These are phyloP conservation scores for Baryphthengus martii DNA, from an alignment of 2,113 vertebrate species.

Conservation along the genomic window DNA sequence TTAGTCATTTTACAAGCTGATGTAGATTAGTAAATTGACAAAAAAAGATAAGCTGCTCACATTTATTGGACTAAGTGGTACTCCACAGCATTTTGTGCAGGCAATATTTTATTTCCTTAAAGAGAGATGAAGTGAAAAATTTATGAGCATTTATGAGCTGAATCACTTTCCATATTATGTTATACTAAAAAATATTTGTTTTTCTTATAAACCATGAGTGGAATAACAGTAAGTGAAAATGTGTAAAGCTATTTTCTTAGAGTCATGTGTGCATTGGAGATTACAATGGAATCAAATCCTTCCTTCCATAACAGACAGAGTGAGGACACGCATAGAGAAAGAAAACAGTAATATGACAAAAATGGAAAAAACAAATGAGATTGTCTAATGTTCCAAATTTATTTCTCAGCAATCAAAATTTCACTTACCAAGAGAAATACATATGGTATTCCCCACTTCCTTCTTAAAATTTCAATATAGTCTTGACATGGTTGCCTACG, in stretches of 20 bases:
- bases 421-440: background rate
- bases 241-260: background rate
- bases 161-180: background rate
- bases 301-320: accelerated
- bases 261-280: background rate
- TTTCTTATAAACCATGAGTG: background rate
- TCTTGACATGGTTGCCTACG: background rate
- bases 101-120: background rate
- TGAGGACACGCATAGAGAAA: background rate
- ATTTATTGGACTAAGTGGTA: background rate
- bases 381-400: background rate
- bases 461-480: background rate
- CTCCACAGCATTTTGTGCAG: background rate
- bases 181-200: background rate
- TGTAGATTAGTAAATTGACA: background rate
- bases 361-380: background rate
- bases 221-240: background rate
- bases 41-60: background rate
- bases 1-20: background rate
- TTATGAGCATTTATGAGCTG: background rate
- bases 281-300: background rate
- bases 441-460: accelerated
- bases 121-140: background rate
- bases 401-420: background rate
- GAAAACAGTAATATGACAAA: background rate